A percentile compares a stretch with the other conserved stretches of the same genome.
These are phyloP conservation scores for Diphyllodes magnificus DNA, from an alignment of 2,113 vertebrate species.

Conservation along the genomic window DNA sequence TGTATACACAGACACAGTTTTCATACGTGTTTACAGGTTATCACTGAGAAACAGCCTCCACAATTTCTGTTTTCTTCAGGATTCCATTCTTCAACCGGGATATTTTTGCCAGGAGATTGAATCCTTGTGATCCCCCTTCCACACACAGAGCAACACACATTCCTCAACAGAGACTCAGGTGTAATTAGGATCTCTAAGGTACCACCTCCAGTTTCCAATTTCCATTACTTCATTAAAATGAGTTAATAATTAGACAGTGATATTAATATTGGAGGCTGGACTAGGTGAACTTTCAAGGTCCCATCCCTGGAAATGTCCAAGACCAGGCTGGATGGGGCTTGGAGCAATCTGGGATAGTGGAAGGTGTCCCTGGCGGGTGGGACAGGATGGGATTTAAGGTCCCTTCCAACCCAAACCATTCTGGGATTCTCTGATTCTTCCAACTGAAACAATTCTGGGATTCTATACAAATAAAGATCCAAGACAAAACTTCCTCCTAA, in stretches of 20 bases:
- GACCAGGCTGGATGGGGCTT: rapidly evolving
- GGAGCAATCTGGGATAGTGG: not conserved
- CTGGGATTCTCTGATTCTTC: not conserved
- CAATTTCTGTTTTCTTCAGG: not conserved
- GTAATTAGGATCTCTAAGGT: not conserved
- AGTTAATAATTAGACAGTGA: not conserved
- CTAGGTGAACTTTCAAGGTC: not conserved
- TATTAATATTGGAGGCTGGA: not conserved
- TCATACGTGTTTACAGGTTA: not conserved
- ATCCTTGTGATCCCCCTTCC: not conserved
- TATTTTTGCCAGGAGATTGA: not conserved
- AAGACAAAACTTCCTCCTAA: not conserved
- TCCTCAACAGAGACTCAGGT: not conserved
- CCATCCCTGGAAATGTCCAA: not conserved
- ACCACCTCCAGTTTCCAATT: not conserved
- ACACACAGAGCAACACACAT: rapidly evolving
- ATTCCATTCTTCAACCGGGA: rapidly evolving
- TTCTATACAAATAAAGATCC: not conserved
- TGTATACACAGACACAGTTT: not conserved
- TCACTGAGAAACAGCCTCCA: not conserved
- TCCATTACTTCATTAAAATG: not conserved
- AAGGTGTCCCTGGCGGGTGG: not conserved
- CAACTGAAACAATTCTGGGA: not conserved
- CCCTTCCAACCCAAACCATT: not conserved
- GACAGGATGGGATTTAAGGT: not conserved